Evolutionary conservation across 2,797 vertebrate genomes (phyloP).

Genomic region (Hoplostethus mediterraneus): DNA sequence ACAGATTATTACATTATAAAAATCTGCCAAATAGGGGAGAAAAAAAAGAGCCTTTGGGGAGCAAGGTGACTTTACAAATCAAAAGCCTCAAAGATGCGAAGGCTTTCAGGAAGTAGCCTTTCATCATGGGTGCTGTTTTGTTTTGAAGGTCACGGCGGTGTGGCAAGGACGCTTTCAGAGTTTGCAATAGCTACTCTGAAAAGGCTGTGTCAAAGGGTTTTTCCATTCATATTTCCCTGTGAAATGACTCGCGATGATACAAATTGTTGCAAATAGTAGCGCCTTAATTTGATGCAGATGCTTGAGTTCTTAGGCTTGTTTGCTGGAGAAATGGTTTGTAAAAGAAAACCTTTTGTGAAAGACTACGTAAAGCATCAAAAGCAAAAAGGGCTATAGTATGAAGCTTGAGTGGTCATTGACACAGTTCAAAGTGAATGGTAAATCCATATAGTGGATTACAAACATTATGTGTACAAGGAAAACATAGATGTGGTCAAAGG

Average conservation of each 20-base stretch:
- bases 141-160: constrained; percentile 40
- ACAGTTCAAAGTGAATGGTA: not conserved
- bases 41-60: not conserved
- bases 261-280: not conserved
- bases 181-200: not conserved
- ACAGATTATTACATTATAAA: constrained; percentile 15
- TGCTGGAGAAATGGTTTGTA: not conserved
- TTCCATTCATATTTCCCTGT: too few species aligned
- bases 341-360: not conserved
- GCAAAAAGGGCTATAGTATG: not conserved
- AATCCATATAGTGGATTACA: too few species aligned
- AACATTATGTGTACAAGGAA: not conserved
- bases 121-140: constrained; percentile 11
- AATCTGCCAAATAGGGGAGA: not conserved
- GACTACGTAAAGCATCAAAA: not conserved
- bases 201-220: too few species aligned
- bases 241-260: not conserved
- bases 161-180: not conserved
- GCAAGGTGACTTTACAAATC: constrained; percentile 39
- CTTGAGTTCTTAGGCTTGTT: not conserved
- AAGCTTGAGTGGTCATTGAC: not conserved
- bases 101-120: constrained; percentile 10
- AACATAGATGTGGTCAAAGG: not conserved
- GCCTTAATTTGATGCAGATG: not conserved
- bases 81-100: constrained; percentile 14